These are phyloP conservation scores for Nettapus auritus DNA, from an alignment of 2,113 vertebrate species.

Conservation along the genomic window DNA sequence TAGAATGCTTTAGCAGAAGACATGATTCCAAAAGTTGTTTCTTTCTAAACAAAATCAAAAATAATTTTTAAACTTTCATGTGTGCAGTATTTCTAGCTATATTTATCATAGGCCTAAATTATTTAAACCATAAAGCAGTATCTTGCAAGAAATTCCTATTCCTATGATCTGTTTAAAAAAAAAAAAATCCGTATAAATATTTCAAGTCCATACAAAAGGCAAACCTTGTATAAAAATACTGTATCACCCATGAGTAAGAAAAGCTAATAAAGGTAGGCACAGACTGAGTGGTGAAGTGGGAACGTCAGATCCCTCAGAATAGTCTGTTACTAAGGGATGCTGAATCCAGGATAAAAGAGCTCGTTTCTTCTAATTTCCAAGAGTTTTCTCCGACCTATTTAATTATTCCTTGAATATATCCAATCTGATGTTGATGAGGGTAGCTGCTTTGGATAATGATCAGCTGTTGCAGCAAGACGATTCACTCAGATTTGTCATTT, in stretches of 20 bases:
- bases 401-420: conserved; percentile 21
- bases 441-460: conserved; percentile 28
- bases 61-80: neutral
- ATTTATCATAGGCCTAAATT: conserved; percentile 36
- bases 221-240: conserved; percentile 41
- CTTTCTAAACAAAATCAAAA: neutral
- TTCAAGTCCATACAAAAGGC: conserved; percentile 35
- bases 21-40: neutral
- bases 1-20: accelerated
- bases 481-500: conserved; percentile 2
- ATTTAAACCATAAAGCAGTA: conserved; percentile 39
- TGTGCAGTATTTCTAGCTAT: conserved; percentile 10
- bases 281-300: conserved; percentile 24
- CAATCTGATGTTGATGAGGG: conserved; percentile 1
- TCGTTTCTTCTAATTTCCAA: conserved; percentile 22
- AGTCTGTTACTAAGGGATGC: conserved; percentile 41
- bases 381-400: conserved; percentile 33
- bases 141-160: conserved; percentile 25
- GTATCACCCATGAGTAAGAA: neutral
- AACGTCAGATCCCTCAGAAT: conserved; percentile 31
- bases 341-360: conserved; percentile 29
- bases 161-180: neutral
- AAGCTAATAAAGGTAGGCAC: conserved; percentile 44
- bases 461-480: conserved; percentile 13
- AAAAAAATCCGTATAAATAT: neutral